phyloP scores from a whole-genome alignment of 2,113 vertebrate species.

The Zosterops japonicus region DNA sequence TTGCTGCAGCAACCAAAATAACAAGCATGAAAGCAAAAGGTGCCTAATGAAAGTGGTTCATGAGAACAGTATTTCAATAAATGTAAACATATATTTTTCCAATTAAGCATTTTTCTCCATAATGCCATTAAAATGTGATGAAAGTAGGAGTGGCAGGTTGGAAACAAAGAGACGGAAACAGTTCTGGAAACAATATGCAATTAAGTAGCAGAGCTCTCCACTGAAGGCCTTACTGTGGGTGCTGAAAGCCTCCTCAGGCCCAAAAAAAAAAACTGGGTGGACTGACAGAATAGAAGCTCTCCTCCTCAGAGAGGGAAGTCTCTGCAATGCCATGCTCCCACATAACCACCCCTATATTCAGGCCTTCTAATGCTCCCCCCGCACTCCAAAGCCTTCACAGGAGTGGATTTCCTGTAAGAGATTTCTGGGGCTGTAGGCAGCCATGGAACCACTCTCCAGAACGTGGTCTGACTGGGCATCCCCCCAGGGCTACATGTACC shows the following conservation, averaged over 20 bases:
- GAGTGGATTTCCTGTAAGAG: not conserved
- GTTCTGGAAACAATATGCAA: not conserved
- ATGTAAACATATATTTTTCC: not conserved
- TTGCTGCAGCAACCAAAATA: not conserved
- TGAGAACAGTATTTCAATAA: not conserved
- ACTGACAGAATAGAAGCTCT: not conserved
- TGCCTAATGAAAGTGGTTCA: not conserved
- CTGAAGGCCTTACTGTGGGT: not conserved
- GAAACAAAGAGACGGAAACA: not conserved
- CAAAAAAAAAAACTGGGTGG: not conserved
- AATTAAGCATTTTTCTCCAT: not conserved
- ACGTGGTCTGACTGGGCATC: not conserved
- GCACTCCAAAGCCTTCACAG: not conserved
- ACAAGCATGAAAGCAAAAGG: not conserved
- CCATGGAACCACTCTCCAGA: rapidly evolving
- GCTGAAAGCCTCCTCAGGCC: not conserved
- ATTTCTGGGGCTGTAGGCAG: not conserved
- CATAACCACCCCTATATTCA: not conserved
- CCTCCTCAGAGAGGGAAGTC: not conserved
- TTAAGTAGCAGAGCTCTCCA: not conserved
- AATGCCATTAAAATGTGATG: not conserved
- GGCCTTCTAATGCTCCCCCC: not conserved
- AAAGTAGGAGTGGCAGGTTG: not conserved
- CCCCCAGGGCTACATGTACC: not conserved
- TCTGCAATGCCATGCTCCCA: not conserved